Conservation (phyloP, 2,888 invertebrate species). For the Drosophila maculinotata region DNA sequence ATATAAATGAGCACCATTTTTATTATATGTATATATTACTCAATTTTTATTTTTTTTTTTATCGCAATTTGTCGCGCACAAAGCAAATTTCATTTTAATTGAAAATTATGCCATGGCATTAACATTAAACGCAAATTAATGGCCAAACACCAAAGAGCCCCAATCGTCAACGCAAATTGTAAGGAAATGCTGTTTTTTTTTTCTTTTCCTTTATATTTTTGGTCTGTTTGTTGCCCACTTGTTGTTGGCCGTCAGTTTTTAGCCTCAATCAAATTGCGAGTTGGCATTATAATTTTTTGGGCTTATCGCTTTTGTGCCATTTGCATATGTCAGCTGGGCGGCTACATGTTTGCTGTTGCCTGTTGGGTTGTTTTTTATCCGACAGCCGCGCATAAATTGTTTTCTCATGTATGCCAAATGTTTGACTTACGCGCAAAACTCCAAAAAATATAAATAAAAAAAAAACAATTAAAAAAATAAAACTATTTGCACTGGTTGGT, state of each 20-base stretch:
- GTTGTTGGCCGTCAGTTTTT: conserved; percentile 34
- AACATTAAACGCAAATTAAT: conserved; percentile 71
- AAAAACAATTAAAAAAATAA: conserved; percentile 19
- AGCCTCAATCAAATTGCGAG: conserved; percentile 47
- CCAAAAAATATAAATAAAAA: no score
- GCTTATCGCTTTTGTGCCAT: conserved; percentile 55
- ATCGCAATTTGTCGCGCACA: conserved; percentile 70
- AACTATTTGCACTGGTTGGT: conserved; percentile 60
- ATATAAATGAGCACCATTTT: conserved; percentile 67
- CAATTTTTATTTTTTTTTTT: conserved; percentile 2
- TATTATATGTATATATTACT: conserved; percentile 18
- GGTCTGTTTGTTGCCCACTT: conserved; percentile 22
- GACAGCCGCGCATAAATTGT: conserved; percentile 73
- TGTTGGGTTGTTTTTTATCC: conserved; percentile 37
- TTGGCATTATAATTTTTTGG: conserved; percentile 36
- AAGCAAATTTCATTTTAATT: conserved; percentile 79
- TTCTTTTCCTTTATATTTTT: no score
- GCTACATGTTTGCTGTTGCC: conserved; percentile 27
- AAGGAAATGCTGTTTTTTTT: conserved; percentile 33
- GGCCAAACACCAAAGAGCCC: conserved; percentile 28
- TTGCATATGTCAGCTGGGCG: conserved; percentile 77
- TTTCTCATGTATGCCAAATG: conserved; percentile 76
- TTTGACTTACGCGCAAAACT: conserved; percentile 74
- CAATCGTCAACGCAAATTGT: conserved; percentile 20
- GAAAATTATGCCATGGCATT: conserved; percentile 76